Conservation (phyloP, 30 jellyfish, hydroid and myxozoan genomes). For the Hydractinia symbiolongicarpus region DNA sequence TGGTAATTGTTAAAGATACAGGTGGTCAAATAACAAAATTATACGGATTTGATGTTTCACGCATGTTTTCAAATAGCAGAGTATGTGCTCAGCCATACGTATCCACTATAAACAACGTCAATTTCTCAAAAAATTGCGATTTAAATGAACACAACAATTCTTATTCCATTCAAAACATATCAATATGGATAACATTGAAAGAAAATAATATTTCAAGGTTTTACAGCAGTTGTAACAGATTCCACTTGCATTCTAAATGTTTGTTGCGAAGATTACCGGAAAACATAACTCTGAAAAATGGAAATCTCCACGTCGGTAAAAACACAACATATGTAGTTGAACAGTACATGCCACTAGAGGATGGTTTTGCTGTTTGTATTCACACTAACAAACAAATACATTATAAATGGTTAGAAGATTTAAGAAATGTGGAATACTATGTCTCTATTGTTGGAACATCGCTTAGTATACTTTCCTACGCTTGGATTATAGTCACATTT, state of each 20-base stretch:
- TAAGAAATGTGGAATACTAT: background rate
- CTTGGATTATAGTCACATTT: background rate
- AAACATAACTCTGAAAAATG: background rate
- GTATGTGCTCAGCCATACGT: background rate
- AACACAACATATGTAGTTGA: background rate
- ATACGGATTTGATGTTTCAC: conserved; percentile 1
- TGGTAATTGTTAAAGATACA: background rate
- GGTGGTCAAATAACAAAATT: background rate
- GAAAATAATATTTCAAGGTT: background rate
- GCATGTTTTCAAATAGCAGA: background rate
- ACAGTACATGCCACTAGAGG: background rate
- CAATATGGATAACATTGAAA: background rate
- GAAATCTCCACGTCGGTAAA: too few species aligned
- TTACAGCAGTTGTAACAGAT: background rate
- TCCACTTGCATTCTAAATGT: background rate
- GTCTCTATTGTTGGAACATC: background rate
- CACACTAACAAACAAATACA: background rate
- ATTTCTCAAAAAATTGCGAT: background rate
- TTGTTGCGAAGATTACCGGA: background rate
- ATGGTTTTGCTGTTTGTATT: conserved; percentile 5
- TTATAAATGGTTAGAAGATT: background rate
- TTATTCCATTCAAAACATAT: too few species aligned
- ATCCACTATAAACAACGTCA: background rate
- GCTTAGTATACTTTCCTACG: conserved; percentile 1
- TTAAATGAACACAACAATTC: background rate